A percentile compares a stretch with the other conserved stretches of the same genome.
Evolutionary conservation across 2,797 vertebrate genomes (phyloP).

Genomic region (Salmo trutta): DNA sequence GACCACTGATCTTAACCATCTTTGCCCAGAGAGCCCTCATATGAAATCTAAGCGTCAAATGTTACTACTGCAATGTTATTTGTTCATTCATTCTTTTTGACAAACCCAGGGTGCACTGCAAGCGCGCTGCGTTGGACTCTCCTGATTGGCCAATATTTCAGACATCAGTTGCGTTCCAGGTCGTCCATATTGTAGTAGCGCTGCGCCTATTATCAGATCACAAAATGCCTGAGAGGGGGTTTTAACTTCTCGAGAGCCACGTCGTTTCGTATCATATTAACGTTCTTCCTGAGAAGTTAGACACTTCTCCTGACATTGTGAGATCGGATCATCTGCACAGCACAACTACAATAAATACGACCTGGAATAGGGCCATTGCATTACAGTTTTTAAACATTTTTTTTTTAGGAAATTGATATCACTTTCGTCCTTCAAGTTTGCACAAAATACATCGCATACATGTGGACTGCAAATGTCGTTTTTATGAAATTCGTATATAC

Average conservation of each 20-base stretch:
- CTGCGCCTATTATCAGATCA: neutral
- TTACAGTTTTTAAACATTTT: conserved; percentile 19
- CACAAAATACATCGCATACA: neutral
- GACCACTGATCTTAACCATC: neutral
- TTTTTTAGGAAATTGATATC: neutral
- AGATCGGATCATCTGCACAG: too few species aligned
- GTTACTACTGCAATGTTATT: conserved; percentile 63
- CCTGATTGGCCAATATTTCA: conserved; percentile 66
- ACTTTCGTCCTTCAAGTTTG: neutral
- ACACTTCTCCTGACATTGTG: too few species aligned
- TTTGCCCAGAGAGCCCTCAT: neutral
- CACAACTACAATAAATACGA: too few species aligned
- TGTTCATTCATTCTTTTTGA: conserved; percentile 23
- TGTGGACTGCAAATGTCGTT: neutral
- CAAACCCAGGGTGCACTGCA: conserved; percentile 45
- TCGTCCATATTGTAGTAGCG: neutral
- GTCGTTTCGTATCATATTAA: neutral
- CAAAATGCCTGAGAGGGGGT: neutral
- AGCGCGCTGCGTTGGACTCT: conserved; percentile 73
- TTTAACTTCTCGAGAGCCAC: neutral
- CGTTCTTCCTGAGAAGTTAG: neutral
- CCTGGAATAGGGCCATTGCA: neutral
- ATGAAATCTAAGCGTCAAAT: conserved; percentile 6
- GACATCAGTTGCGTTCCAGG: conserved; percentile 8
- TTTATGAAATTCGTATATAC: neutral